Conservation (phyloP, 2,113 vertebrate species). For the Morone saxatilis region DNA sequence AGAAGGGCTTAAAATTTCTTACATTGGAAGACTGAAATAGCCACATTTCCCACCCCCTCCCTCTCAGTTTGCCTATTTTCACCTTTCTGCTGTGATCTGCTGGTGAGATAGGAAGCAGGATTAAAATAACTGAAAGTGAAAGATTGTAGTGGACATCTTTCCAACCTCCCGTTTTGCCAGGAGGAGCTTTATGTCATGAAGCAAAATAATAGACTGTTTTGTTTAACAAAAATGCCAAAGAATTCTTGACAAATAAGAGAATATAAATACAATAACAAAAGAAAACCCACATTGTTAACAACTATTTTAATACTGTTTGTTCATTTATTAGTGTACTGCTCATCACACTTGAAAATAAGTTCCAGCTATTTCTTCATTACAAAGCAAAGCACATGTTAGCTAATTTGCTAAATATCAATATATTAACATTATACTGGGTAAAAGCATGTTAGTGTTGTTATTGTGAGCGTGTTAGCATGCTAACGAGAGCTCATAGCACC, state of each 20-base stretch:
- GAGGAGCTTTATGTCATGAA: neutral
- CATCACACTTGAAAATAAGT: too few relatives aligned
- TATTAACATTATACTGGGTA: neutral
- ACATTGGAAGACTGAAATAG: conserved; percentile 51
- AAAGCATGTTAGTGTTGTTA: neutral
- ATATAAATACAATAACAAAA: neutral
- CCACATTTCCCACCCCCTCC: conserved; percentile 38
- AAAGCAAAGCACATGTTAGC: neutral
- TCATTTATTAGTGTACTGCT: too few relatives aligned
- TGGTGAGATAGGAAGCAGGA: conserved; percentile 29
- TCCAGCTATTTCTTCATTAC: neutral
- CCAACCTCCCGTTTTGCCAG: neutral
- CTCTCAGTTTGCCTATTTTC: conserved; percentile 55
- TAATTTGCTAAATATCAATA: neutral
- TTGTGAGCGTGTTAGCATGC: neutral
- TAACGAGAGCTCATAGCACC: neutral
- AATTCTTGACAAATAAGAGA: neutral
- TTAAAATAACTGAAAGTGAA: conserved; percentile 45
- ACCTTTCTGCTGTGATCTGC: conserved; percentile 50
- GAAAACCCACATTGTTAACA: neutral
- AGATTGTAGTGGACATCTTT: conserved; percentile 1
- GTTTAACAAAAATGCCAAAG: neutral
- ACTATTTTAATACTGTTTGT: too few relatives aligned
- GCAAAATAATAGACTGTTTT: neutral
- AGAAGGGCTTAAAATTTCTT: conserved; percentile 24